Base-by-base conservation (phyloP, 2,113 vertebrate genomes). In the Pyrgilauda ruficollis region DNA sequence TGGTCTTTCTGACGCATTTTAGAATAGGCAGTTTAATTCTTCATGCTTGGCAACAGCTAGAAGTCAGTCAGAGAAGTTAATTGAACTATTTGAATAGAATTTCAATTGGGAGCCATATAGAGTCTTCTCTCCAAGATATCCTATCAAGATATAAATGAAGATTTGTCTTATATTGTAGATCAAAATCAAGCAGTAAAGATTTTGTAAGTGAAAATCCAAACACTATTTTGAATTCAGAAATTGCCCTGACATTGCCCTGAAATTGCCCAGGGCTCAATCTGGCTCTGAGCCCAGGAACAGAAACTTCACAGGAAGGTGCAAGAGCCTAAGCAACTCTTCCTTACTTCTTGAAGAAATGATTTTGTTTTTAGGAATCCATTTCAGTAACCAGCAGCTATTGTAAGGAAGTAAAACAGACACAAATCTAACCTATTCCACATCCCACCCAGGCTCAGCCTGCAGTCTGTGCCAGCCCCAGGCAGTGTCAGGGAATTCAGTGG, bases 61-160 rank as follows among this genome's bases (percentile, higher is more conserved):
- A 88, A 92, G 61, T 66, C 74, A 58, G 58, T 76, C 61, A 72
- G 67, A 89, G 31, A 89, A 95, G 50, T 52, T 93, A 89, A 84
- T 2, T 73, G 31, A 94, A 82, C 74, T 77, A 83, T 80, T 47
- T 82, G 46, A 89, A 67, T 13, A 76, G 46, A 93, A 93, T 80
- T 87, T 62, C 11, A 33, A 21, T 85, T 83, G 76, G 28, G 41
- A 94, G 49, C 33, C 20, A 62, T 11, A 89, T 0, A 53, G 30
- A 61, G 27, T 49, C 37, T 86, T 75, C 37, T 56, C 28, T 75
- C 37, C 27, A 52, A 73, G 53, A 76, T 23, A 63, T 3, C 12
- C 35, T 56, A 64, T 16, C 41, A 87, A 73, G 56, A 69, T 18
- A 43, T 28, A 82, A 83, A 50, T 58, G 33, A 58, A 50, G 55